Evolutionary conservation across 2,797 vertebrate genomes (phyloP).

Genomic region (Brachymystax lenok): DNA sequence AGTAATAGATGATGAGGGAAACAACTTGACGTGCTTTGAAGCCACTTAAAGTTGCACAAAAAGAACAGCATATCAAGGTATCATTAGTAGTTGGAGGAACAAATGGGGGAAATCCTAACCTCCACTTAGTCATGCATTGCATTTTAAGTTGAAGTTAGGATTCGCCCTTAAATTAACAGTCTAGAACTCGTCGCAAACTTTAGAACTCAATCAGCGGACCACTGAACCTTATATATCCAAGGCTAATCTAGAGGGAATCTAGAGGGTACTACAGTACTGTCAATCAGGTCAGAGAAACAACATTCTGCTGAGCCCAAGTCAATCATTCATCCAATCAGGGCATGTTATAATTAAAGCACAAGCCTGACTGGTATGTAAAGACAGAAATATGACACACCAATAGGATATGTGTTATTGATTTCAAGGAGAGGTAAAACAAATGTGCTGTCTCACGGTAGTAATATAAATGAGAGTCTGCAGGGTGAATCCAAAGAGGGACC

Average conservation of each 20-base stretch:
- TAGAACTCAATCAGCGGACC: background rate
- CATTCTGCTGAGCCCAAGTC: conserved; percentile 40
- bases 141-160: background rate
- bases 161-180: background rate
- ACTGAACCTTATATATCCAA: background rate
- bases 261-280: conserved; percentile 55
- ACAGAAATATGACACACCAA: conserved; percentile 51
- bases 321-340: conserved; percentile 71
- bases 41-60: background rate
- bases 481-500: background rate
- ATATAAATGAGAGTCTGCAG: conserved; percentile 21
- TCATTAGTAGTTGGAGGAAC: background rate
- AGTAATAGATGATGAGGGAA: background rate
- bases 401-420: conserved; percentile 49
- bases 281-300: background rate
- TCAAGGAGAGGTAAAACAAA: conserved; percentile 49
- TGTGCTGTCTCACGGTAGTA: conserved; percentile 21
- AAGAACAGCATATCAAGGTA: background rate
- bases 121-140: background rate
- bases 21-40: background rate
- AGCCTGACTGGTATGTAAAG: conserved; percentile 60
- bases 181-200: background rate
- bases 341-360: conserved; percentile 73
- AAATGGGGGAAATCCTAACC: background rate
- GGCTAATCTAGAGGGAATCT: conserved; percentile 1